Base-by-base conservation (phyloP, 2,888 invertebrate species). In the Acrobasis repandana region DNA sequence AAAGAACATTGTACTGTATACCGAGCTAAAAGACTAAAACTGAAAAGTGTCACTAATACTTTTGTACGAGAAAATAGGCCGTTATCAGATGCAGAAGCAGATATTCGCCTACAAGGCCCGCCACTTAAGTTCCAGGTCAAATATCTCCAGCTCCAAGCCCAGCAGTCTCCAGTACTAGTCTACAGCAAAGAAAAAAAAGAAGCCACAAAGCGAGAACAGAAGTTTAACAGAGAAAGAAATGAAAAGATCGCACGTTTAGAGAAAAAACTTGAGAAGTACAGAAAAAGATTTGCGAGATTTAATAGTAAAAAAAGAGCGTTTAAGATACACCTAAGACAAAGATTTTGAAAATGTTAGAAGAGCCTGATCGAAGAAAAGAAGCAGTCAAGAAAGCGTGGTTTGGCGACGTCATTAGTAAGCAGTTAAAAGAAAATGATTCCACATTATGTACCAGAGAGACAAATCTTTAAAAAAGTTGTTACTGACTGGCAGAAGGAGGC, bases 11-110 rank as follows among this genome's bases (percentile, higher is more conserved):
- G 63, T 60, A 38, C 62, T 20, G 36, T 18, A 11, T 65, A 63
- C 51, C 61, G 63, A 38, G 38, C 61, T 16, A 65, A 65, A 65
- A 56, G n/a, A n/a, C n/a, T n/a, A n/a, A 61, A 56, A 56, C 50
- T 61, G 33, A 60, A 62, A 62, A 62, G 62, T 36, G 46, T n/a
- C n/a, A n/a, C n/a, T n/a, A n/a, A n/a, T n/a, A n/a, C n/a, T n/a
- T n/a, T 62, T 36, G 34, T 34, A 34, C 58, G 60, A 54, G 60
- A 65, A 60, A 62, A 62, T 61, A 65, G 59, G 61, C 64, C 64
- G 52, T 50, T 51, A 61, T 58, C 52, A 34, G 52, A 51, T 43
- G 60, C 46, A 49, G 56, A 58, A 62, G 50, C 15, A 43, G 28
- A 28, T 61, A 49, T 49, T 49, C 56, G 34, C 34, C 56, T 58